A percentile compares a stretch with the other conserved stretches of the same genome.
These are phyloP conservation scores for Apodemia zela DNA, from an alignment of 2,888 invertebrate species.

Conservation along the genomic window DNA sequence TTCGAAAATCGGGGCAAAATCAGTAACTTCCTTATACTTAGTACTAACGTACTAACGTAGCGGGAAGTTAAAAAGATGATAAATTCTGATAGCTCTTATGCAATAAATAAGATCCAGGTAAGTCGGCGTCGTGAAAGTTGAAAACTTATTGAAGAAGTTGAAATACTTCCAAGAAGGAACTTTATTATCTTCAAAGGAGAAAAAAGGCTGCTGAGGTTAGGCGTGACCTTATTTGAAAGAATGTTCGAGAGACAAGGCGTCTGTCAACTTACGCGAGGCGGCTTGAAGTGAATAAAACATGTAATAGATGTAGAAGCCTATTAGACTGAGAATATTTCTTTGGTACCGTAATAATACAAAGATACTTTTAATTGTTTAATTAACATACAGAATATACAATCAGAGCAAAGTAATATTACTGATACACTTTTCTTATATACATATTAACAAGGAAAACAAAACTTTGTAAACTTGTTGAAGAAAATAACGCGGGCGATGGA, in stretches of 20 bases:
- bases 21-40: too few relatives aligned
- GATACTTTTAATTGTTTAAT: slow-evolving; percentile 2
- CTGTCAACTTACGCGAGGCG: slow-evolving; percentile 30
- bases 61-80: too few relatives aligned
- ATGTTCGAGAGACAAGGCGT: slow-evolving; percentile 27
- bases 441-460: too few relatives aligned
- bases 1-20: too few relatives aligned
- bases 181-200: slow-evolving; percentile 13
- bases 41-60: too few relatives aligned
- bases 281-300: slow-evolving; percentile 68
- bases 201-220: slow-evolving; percentile 19
- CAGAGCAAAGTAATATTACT: too few relatives aligned
- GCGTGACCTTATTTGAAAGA: slow-evolving; percentile 24
- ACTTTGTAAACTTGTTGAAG: too few relatives aligned
- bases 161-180: not conserved
- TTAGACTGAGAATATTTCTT: slow-evolving; percentile 32
- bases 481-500: too few relatives aligned
- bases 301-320: slow-evolving; percentile 65
- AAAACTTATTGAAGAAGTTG: not conserved
- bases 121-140: not conserved
- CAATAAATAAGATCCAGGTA: not conserved
- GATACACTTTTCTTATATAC: too few relatives aligned
- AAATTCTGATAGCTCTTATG: not conserved
- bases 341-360: not conserved
- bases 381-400: not conserved